Evolutionary conservation across 2,888 invertebrate species (phyloP).

Genomic region (Chaetoderma sp.): DNA sequence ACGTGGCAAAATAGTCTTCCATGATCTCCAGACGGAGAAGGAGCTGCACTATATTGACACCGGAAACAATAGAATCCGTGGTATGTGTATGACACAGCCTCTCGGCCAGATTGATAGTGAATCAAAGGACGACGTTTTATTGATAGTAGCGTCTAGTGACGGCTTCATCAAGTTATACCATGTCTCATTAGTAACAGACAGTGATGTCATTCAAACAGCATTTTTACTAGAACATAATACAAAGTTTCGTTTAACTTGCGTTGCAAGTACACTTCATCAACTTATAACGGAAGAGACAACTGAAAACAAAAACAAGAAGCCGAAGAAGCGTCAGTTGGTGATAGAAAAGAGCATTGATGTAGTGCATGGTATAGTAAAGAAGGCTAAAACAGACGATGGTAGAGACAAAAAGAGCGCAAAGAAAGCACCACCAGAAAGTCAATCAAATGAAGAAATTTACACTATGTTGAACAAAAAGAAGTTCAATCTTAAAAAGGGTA

Average conservation of each 20-base stretch:
- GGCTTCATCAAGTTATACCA: conserved; percentile 85
- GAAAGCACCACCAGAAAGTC: too few relatives aligned
- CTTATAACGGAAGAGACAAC: too few relatives aligned
- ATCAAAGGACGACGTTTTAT: conserved; percentile 22
- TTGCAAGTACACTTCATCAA: conserved; percentile 35
- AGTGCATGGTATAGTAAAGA: too few relatives aligned
- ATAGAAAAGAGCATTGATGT: too few relatives aligned
- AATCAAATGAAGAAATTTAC: too few relatives aligned
- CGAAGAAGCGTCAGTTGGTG: too few relatives aligned
- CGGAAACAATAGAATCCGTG: conserved; percentile 41
- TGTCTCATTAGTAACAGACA: conserved; percentile 54
- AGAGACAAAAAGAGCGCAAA: too few relatives aligned
- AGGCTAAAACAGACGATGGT: too few relatives aligned
- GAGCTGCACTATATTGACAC: conserved; percentile 41
- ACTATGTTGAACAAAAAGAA: too few relatives aligned
- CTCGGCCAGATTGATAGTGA: conserved; percentile 23
- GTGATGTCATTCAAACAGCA: conserved; percentile 8
- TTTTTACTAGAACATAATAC: conserved; percentile 42
- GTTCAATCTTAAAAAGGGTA: too few relatives aligned
- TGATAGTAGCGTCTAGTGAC: conserved; percentile 79
- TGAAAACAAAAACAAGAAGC: too few relatives aligned
- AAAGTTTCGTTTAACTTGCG: conserved; percentile 50
- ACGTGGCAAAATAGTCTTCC: conserved; percentile 31
- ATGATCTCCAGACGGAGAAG: conserved; percentile 43
- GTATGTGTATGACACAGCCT: conserved; percentile 32